phyloP scores from a whole-genome alignment of 2,888 invertebrate species.

The Minunthozetes semirufus region DNA sequence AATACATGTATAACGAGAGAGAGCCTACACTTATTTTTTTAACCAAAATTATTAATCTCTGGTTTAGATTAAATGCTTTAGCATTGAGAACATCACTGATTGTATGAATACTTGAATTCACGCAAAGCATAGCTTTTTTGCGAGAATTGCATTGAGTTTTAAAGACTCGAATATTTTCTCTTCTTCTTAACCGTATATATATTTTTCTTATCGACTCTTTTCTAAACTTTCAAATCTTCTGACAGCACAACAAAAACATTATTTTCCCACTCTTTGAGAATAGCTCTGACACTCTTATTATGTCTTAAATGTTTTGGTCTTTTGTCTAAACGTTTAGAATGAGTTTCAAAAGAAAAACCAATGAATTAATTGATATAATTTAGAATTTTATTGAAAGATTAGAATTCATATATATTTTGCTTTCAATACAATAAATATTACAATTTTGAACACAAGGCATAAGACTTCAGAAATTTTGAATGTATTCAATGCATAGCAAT shows the following conservation, averaged over 20 bases:
- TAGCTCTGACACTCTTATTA: background rate
- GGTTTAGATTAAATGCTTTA: conserved; percentile 8
- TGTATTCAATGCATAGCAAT: conserved; percentile 13
- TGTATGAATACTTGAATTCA: conserved; percentile 4
- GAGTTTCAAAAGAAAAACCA: background rate
- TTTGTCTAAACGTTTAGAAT: background rate
- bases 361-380: background rate
- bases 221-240: background rate
- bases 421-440: background rate
- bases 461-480: background rate
- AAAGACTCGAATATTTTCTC: background rate
- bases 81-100: background rate
- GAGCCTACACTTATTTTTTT: background rate
- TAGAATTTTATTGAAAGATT: background rate
- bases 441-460: background rate
- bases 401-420: background rate
- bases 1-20: background rate
- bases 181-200: background rate
- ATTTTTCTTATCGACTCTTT: background rate
- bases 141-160: background rate
- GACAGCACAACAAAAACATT: background rate
- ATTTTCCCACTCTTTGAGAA: background rate
- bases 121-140: background rate
- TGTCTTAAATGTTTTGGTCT: background rate
- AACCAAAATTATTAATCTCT: background rate